Conservation (phyloP, 1,140 invertebrate genomes). For the Hypsibius dujardini region DNA sequence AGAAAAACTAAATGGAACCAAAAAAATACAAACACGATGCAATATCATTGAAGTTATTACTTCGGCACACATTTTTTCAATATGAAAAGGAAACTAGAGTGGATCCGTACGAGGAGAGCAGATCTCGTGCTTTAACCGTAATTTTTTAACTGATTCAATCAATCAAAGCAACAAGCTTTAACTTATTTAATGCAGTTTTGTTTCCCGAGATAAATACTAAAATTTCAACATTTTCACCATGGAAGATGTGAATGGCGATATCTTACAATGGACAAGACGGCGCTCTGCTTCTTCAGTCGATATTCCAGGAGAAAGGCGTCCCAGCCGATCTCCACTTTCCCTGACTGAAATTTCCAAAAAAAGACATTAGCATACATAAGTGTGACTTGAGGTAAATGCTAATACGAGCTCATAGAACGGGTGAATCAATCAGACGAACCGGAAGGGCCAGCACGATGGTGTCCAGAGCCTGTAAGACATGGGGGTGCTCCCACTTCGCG, state of each 20-base stretch:
- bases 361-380: not conserved
- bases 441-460: not conserved
- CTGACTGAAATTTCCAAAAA: not conserved
- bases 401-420: not conserved
- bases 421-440: not conserved
- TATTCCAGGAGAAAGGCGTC: slow-evolving; percentile 6
- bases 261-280: no score
- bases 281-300: not conserved
- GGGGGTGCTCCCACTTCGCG: not conserved
- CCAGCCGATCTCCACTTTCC: slow-evolving; percentile 1
- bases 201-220: no score
- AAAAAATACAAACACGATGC: no score
- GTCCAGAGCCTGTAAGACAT: not conserved
- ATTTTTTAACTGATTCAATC: no score
- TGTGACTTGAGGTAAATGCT: not conserved
- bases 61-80: not conserved
- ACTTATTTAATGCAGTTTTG: no score
- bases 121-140: no score
- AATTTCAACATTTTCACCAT: no score
- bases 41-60: no score
- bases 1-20: not conserved
- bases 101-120: no score
- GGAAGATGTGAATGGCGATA: no score
- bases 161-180: no score
- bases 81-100: not conserved